A percentile compares a stretch with the other conserved stretches of the same genome.
Evolutionary conservation across 2,797 vertebrate species (phyloP).

Genomic region (Paedocypris micromegethes): DNA sequence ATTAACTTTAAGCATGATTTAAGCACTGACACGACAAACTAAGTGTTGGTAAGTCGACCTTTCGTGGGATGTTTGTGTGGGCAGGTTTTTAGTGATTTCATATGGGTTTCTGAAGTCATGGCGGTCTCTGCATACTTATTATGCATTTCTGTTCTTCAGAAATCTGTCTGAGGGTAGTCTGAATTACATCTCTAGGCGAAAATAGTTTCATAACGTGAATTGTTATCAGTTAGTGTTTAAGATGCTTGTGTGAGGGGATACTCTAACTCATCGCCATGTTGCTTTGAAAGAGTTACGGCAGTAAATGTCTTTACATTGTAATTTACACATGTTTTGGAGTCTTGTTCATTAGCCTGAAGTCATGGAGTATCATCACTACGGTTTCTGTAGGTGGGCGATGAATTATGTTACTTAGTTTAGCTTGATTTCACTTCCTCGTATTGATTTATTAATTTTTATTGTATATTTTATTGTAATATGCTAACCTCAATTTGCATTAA

Average conservation of each 20-base stretch:
- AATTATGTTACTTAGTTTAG: too few relatives aligned
- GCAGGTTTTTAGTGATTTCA: constrained; percentile 2
- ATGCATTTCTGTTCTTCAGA: constrained; percentile 11
- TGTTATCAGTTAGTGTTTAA: neutral
- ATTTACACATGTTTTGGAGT: neutral
- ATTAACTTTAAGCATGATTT: neutral
- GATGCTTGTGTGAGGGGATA: too few relatives aligned
- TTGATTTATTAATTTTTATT: too few relatives aligned
- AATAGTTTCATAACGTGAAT: constrained; percentile 8
- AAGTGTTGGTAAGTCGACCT: constrained; percentile 9
- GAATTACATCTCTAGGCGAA: neutral
- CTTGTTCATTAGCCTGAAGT: too few relatives aligned
- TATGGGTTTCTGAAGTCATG: constrained; percentile 6
- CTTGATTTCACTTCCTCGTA: too few relatives aligned
- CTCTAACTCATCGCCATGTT: too few relatives aligned
- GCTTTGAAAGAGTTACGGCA: too few relatives aligned
- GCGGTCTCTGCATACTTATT: constrained; percentile 8
- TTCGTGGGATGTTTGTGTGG: constrained; percentile 17
- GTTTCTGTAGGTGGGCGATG: too few relatives aligned
- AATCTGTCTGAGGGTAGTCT: constrained; percentile 12
- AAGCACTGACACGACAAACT: constrained; percentile 1
- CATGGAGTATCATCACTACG: too few relatives aligned
- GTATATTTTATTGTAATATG: too few relatives aligned
- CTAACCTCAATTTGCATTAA: too few relatives aligned
- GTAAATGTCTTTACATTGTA: constrained; percentile 17